A percentile compares a stretch with the other conserved stretches of the same genome.
Conservation (phyloP, 2,797 vertebrate species). For the Tokudaia tokunoshimensis region DNA sequence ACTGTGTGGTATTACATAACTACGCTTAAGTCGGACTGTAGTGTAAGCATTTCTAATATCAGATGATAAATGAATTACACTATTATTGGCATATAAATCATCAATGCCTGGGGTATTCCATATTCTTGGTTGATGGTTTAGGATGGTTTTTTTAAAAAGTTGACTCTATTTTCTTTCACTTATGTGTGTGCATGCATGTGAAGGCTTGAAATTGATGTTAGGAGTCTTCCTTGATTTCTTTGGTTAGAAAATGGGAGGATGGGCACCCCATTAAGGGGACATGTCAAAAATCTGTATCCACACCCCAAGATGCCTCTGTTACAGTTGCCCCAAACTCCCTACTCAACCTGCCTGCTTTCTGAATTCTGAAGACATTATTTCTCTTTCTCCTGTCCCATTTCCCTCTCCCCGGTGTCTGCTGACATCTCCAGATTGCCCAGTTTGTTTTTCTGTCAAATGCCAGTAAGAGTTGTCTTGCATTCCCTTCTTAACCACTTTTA, state of each 20-base stretch:
- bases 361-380: not conserved
- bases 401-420: not conserved
- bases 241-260: not conserved
- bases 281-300: not conserved
- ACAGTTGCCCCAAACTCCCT: not conserved
- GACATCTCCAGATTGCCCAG: not conserved
- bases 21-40: not conserved
- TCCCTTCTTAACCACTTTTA: not conserved
- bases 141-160: constrained; percentile 1
- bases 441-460: not conserved
- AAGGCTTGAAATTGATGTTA: not conserved
- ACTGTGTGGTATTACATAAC: too few relatives aligned
- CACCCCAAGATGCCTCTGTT: not conserved
- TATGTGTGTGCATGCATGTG: not conserved
- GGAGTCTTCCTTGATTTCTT: not conserved
- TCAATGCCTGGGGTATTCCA: not conserved
- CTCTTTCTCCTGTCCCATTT: too few relatives aligned
- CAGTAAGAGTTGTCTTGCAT: not conserved
- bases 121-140: not conserved
- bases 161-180: not conserved
- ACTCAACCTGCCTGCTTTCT: not conserved
- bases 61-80: not conserved
- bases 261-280: too few relatives aligned
- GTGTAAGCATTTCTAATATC: not conserved
- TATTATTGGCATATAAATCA: not conserved